Conservation (phyloP, 2,888 invertebrate genomes). For the Cryptocheilus praepositus region DNA sequence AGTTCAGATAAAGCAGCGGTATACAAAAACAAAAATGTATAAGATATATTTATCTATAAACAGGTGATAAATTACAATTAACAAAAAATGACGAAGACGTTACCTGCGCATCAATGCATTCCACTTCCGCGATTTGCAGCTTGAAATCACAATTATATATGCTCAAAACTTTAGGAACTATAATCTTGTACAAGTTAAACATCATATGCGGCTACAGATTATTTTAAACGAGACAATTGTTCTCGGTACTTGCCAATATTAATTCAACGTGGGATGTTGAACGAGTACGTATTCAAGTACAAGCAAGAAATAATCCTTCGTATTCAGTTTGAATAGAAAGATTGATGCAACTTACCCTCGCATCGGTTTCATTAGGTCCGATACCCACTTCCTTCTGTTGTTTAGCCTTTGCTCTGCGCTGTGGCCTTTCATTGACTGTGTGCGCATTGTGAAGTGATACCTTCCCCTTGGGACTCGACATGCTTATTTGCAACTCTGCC, state of each 20-base stretch:
- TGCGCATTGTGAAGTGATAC: slow-evolving; percentile 66
- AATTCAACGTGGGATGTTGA: no score
- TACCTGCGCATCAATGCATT: slow-evolving; percentile 84
- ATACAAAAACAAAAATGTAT: no score
- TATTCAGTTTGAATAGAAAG: background rate
- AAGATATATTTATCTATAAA: no score
- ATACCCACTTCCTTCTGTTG: slow-evolving; percentile 76
- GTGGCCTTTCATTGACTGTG: slow-evolving; percentile 70
- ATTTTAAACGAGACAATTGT: no score
- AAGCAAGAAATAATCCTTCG: background rate
- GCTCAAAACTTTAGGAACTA: slow-evolving; percentile 24
- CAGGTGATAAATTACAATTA: background rate
- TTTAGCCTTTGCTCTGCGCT: slow-evolving; percentile 75
- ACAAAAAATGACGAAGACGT: slow-evolving; percentile 53
- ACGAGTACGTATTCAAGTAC: background rate
- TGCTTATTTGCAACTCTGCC: slow-evolving; percentile 83
- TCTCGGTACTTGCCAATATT: no score
- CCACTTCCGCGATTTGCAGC: slow-evolving; percentile 78
- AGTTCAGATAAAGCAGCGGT: no score
- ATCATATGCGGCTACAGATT: background rate
- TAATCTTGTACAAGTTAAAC: background rate
- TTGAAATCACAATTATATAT: slow-evolving; percentile 75
- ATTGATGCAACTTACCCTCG: slow-evolving; percentile 75
- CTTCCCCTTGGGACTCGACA: slow-evolving; percentile 73
- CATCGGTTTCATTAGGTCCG: slow-evolving; percentile 79